Evolutionary conservation across 2,113 vertebrate genomes (phyloP), one percentile per base, ranked within the genome.

Genomic region (Craseonycteris thonglongyai): DNA sequence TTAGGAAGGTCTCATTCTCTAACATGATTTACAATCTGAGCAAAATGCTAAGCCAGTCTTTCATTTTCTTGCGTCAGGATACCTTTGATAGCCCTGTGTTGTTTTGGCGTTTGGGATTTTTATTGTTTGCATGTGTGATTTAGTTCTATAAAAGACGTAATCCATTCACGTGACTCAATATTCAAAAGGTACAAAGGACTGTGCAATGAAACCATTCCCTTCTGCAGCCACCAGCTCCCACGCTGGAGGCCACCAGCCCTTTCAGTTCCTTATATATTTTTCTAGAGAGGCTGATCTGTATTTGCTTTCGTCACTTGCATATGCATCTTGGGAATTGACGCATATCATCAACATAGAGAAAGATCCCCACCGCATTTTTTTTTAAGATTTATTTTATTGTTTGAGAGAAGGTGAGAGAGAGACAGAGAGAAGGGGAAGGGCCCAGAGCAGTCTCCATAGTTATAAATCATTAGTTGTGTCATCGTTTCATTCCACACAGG

Each of bases 11-110:
- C 93, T 96, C 28, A 45, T 84, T 95, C 93, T 42, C 89, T 87
- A 89, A 47, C 88, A 4, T 59, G 54, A 75, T 40, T 71, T 79
- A 0, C 93, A 66, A 84, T 75, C 51, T 45, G 89, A 95, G 82
- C 56, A 56, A 78, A 76, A 49, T 80, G 90, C 91, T 88, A 95
- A 96, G 91, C 90, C 88, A 84, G 75, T 91, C 51, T 59, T 59
- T 75, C 63, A 19, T 38, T 74, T 42, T 28, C 83, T 59, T 76
- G 47, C 76, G 87, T 93, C 94, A 83, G 96, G 84, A 96, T 90
- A 88, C 92, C 92, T 94, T 96, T 0, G 0, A 74, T 90, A 94
- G 93, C 80, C 76, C 89, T 47, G 1, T 61, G 35, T 38, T 61
- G 33, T 78, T 69, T 63, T 7, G 6, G 42, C 11, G 3, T 38